Conservation (phyloP, 2,797 vertebrate genomes). For the Odontamblyopus lacepedii region DNA sequence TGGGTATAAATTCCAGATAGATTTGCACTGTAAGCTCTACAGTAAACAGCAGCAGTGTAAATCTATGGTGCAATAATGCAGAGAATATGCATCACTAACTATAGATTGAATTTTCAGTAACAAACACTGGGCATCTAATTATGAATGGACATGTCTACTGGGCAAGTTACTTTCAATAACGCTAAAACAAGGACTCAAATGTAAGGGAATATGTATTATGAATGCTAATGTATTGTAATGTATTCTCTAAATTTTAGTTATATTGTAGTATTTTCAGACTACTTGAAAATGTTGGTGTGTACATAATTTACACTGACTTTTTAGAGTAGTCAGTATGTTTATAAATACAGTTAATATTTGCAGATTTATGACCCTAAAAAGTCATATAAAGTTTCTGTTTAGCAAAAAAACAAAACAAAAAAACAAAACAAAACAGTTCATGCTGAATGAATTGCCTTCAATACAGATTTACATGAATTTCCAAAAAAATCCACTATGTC, state of each 20-base stretch:
- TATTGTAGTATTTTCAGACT: too few species aligned
- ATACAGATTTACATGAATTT: too few species aligned
- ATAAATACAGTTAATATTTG: too few species aligned
- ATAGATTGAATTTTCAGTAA: conserved; percentile 7
- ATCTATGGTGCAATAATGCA: conserved; percentile 20
- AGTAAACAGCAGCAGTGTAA: conserved; percentile 2
- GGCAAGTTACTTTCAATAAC: not conserved
- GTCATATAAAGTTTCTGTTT: too few species aligned
- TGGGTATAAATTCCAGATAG: conserved; percentile 8
- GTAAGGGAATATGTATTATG: not conserved
- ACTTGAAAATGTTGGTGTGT: too few species aligned
- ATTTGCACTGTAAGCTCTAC: conserved; percentile 10
- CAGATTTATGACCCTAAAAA: not conserved
- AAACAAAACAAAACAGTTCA: too few species aligned
- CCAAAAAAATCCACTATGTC: too few species aligned
- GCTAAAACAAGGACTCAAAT: not conserved
- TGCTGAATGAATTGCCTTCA: too few species aligned
- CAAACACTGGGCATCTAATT: conserved; percentile 2
- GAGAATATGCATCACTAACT: conserved; percentile 9
- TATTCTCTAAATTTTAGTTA: not conserved
- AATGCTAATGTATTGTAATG: not conserved
- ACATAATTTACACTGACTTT: too few species aligned
- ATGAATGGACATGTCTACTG: not conserved
- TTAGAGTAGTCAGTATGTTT: too few species aligned
- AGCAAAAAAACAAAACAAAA: too few species aligned